Evolutionary conservation across 1,140 invertebrate species (phyloP), one percentile per base, ranked within the genome.

Genomic region (Monochamus saltuarius): DNA sequence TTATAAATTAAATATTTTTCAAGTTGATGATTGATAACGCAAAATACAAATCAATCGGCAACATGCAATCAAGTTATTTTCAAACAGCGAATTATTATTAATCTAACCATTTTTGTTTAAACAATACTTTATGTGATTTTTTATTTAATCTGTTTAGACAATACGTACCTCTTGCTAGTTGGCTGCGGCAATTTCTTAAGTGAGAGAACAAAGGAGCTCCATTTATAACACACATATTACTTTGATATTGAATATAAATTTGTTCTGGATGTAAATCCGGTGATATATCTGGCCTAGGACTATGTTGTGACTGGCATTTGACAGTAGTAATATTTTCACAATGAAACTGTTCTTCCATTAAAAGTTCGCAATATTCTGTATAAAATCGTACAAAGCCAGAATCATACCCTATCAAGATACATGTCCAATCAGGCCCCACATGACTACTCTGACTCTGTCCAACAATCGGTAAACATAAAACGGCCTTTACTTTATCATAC

Each of bases 341-440:
- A 73, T 96, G 91, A 49, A 95, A 83, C 66, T 90, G 85, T 75
- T 97, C 94, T 39, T 87, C 87, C 11, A 96, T 78, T 34, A 98
- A 79, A 38, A 94, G 79, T 63, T 86, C 84, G 35, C 91, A 92
- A 69, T 84, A 87, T 82, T 95, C 94, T 8, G 91, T 94, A 73
- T 95, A 97, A 79, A 97, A 94, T 62, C 87, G 81, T 35, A 97
- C 80, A 79, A 84, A 86, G 34, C 96, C 95, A 61, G 89, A 88
- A 64, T 84, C 85, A 68, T 95, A 92, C 16, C 95, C 95, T 58
- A 96, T 83, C 61, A 89, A 85, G 61, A 97, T 85, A 77, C 92
- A 95, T 10, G 93, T 95, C 95, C 95, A 98, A 75, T 98, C 95
- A 42, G 89, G 85, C n/a, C 84, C 84, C 70, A 86, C 86, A 80